These are phyloP conservation scores for Thalassoma bifasciatum DNA, from an alignment of 2,113 vertebrate species.

Conservation along the genomic window DNA sequence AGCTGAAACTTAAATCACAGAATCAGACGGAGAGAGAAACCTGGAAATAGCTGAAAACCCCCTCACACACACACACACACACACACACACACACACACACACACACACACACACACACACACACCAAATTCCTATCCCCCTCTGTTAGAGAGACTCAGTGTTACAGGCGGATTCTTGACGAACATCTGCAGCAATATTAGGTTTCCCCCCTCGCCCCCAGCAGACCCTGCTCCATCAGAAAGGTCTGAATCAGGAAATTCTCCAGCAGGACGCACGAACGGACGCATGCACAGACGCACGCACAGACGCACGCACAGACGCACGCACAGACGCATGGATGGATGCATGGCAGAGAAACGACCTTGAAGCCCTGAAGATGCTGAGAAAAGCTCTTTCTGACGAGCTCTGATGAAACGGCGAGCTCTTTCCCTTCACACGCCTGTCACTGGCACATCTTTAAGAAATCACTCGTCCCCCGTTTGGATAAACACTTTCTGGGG, in stretches of 20 bases:
- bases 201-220: slow-evolving; percentile 70
- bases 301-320: too few species aligned
- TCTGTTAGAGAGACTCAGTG: slow-evolving; percentile 64
- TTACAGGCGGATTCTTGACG: slow-evolving; percentile 49
- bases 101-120: not conserved
- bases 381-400: slow-evolving; percentile 55
- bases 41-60: too few species aligned
- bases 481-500: slow-evolving; percentile 73
- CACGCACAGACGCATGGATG: too few species aligned
- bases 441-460: slow-evolving; percentile 76
- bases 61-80: too few species aligned
- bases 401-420: slow-evolving; percentile 17
- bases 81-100: not conserved
- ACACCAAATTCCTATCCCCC: slow-evolving; percentile 42
- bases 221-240: slow-evolving; percentile 73
- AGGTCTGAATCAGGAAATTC: slow-evolving; percentile 76
- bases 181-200: slow-evolving; percentile 85
- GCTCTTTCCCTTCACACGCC: slow-evolving; percentile 2
- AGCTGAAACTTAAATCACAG: too few species aligned
- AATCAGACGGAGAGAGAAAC: too few species aligned
- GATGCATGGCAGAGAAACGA: slow-evolving; percentile 45
- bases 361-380: slow-evolving; percentile 70
- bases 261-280: slow-evolving; percentile 15
- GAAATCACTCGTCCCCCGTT: slow-evolving; percentile 73
- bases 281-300: too few species aligned